Conservation (phyloP, 2,113 vertebrate genomes). For the Cyrtonyx montezumae region DNA sequence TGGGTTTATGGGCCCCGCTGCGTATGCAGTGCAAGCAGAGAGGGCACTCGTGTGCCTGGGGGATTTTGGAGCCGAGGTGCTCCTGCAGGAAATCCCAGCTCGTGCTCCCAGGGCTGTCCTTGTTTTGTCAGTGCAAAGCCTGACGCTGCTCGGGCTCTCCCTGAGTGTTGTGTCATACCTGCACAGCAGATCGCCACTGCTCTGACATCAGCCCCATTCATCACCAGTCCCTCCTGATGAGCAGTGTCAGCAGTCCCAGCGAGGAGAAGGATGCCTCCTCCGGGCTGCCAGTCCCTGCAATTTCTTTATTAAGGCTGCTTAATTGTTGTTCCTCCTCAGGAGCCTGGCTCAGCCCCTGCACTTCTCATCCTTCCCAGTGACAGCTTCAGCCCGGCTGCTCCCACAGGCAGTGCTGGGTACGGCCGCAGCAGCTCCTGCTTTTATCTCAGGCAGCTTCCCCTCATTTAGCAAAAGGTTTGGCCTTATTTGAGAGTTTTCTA, state of each 20-base stretch:
- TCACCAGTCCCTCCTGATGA: background rate
- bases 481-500: background rate
- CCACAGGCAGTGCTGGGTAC: background rate
- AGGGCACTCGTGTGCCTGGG: rapidly evolving
- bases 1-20: background rate
- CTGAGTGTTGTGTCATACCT: rapidly evolving
- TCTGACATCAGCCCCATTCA: slow-evolving; percentile 16
- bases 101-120: background rate
- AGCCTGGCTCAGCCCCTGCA: background rate
- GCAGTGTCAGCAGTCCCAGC: background rate
- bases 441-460: slow-evolving; percentile 1
- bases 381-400: background rate
- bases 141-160: rapidly evolving
- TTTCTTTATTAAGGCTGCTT: slow-evolving; percentile 23
- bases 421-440: background rate
- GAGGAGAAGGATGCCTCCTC: background rate
- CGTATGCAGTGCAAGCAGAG: background rate
- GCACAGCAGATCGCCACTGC: background rate
- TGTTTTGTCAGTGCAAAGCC: background rate
- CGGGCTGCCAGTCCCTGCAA: slow-evolving; percentile 21
- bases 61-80: background rate
- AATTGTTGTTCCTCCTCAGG: slow-evolving; percentile 31
- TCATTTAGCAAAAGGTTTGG: background rate
- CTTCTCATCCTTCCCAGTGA: background rate
- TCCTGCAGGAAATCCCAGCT: background rate